Conservation (phyloP, 2,113 vertebrate species). For the Notarius lentiginosus region DNA sequence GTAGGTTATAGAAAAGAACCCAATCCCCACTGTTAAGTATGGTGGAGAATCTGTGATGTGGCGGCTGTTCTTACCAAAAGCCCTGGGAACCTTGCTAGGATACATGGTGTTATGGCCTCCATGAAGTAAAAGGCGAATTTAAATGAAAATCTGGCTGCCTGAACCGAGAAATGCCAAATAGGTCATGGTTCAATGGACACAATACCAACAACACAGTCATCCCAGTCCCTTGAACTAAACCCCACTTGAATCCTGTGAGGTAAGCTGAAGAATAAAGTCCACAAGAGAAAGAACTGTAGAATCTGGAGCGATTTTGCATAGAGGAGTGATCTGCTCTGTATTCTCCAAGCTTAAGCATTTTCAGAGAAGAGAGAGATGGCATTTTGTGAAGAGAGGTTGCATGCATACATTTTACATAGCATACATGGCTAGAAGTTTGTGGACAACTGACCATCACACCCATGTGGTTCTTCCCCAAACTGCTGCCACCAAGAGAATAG, state of each 20-base stretch:
- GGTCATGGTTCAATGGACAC: not conserved
- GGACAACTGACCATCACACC: too few relatives aligned
- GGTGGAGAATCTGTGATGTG: not conserved
- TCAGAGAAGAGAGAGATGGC: too few relatives aligned
- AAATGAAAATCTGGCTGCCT: not conserved
- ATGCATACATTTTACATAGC: too few relatives aligned
- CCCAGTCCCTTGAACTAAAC: not conserved
- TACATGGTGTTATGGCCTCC: not conserved
- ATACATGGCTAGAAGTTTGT: too few relatives aligned
- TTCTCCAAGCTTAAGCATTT: too few relatives aligned
- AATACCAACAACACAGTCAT: not conserved
- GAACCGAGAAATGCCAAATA: not conserved
- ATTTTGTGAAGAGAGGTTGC: too few relatives aligned
- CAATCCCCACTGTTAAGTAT: not conserved
- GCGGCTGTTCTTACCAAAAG: not conserved
- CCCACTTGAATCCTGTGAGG: not conserved
- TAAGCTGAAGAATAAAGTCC: not conserved
- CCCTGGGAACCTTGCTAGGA: not conserved
- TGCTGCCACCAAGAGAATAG: too few relatives aligned
- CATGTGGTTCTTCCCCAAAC: too few relatives aligned
- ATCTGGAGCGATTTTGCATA: not conserved
- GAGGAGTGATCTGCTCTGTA: too few relatives aligned
- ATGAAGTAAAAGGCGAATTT: not conserved
- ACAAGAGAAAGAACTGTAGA: not conserved
- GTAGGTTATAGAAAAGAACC: not conserved